Percentiles rank a stretch among this genome's conserved stretches.
Conservation (phyloP, 2,888 invertebrate genomes). For the Calameuta idolon region DNA sequence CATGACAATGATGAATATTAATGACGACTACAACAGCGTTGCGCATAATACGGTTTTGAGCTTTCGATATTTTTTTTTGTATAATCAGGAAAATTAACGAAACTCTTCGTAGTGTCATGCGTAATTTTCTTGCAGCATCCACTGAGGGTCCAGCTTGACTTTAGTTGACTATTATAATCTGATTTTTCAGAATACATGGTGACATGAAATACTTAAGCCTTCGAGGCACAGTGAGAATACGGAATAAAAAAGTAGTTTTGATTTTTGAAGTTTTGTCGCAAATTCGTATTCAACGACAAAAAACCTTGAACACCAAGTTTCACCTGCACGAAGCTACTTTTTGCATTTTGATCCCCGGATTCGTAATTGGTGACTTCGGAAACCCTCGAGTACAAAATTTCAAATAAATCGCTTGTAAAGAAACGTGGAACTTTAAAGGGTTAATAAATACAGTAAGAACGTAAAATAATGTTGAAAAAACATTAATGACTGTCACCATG, state of each 20-base stretch:
- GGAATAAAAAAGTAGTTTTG: no score
- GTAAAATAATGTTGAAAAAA: background rate
- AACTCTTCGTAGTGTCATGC: background rate
- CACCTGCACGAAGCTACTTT: no score
- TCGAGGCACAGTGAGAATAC: no score
- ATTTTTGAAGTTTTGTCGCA: no score
- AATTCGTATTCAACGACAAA: no score
- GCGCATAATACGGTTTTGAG: background rate
- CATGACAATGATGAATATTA: background rate
- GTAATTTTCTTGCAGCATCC: background rate
- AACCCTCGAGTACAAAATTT: no score
- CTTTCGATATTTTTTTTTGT: background rate
- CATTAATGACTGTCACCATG: background rate
- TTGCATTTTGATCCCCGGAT: no score
- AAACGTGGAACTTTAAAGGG: no score
- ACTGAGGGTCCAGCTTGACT: background rate
- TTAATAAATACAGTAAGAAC: background rate
- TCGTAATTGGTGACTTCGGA: no score
- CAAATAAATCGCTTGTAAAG: no score
- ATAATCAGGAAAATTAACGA: background rate
- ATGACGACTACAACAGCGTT: background rate
- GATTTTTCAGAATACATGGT: background rate
- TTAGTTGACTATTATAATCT: background rate
- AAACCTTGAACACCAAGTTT: no score
- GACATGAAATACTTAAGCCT: background rate